These are phyloP conservation scores for Cervus canadensis DNA, from an alignment of 2,113 vertebrate species.

Conservation along the genomic window DNA sequence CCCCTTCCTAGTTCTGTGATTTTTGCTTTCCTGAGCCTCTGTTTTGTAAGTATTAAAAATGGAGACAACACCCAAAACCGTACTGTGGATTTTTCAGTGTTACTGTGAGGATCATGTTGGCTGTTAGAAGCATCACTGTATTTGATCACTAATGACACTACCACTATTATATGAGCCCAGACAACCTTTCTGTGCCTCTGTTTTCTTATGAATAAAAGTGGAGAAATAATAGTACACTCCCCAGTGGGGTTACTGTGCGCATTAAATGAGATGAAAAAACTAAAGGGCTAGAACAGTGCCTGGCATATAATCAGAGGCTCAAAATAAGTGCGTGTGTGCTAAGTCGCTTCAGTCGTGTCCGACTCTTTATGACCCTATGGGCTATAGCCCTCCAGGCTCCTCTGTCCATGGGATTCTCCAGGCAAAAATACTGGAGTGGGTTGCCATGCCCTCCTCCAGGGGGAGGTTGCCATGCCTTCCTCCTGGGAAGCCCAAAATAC, in stretches of 20 bases:
- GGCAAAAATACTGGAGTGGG: background rate
- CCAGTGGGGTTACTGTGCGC: background rate
- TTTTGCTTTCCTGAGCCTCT: conserved; percentile 8
- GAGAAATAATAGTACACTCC: background rate
- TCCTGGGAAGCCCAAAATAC: background rate
- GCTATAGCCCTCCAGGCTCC: background rate
- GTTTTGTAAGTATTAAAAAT: conserved; percentile 13
- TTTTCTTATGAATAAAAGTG: conserved; percentile 19
- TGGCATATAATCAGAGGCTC: background rate
- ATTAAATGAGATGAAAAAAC: conserved; percentile 9
- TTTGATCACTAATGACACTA: background rate
- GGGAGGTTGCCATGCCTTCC: background rate
- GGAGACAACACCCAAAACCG: background rate
- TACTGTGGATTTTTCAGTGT: background rate
- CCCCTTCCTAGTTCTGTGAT: background rate
- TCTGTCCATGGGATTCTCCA: background rate
- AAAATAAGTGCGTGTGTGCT: background rate
- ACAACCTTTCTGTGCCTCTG: background rate
- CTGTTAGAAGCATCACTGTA: background rate
- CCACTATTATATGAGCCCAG: background rate
- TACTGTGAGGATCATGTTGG: background rate
- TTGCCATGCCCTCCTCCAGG: background rate
- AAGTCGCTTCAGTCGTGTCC: background rate
- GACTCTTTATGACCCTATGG: background rate
- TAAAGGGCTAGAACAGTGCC: background rate